A percentile compares a stretch with the other conserved stretches of the same genome.
These are phyloP conservation scores for Scolanthus callimorphus DNA, from an alignment of 92 coral and sea anemone species.

Conservation along the genomic window DNA sequence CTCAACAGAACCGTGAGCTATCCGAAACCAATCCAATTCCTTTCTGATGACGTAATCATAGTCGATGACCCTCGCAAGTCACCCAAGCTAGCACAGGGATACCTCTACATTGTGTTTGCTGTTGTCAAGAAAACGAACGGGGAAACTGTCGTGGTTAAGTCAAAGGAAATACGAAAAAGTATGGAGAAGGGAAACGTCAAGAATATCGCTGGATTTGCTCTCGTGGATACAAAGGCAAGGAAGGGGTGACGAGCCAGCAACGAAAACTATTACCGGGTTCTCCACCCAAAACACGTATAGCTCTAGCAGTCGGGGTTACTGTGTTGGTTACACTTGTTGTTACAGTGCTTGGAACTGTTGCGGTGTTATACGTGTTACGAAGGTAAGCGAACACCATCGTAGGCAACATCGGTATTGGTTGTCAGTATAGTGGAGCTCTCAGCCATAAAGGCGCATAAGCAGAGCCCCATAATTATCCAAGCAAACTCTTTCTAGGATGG, in stretches of 20 bases:
- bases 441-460: too few species aligned
- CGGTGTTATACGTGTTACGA: constrained; percentile 14
- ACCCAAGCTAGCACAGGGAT: neutral
- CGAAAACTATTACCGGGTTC: neutral
- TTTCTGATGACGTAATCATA: constrained; percentile 19
- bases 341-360: neutral
- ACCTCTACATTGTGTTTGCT: constrained; percentile 16
- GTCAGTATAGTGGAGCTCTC: too few species aligned
- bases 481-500: too few species aligned
- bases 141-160: neutral
- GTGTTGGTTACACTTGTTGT: constrained; percentile 15
- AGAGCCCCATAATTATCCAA: too few species aligned
- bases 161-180: neutral
- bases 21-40: neutral
- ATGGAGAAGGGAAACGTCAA: constrained; percentile 1
- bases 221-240: constrained; percentile 5
- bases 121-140: constrained; percentile 10
- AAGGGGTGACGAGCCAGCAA: neutral
- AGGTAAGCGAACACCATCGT: too few species aligned
- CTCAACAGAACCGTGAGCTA: constrained; percentile 3
- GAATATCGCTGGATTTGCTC: constrained; percentile 8
- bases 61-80: constrained; percentile 14
- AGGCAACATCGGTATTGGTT: too few species aligned
- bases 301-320: constrained; percentile 17
- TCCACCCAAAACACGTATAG: neutral